Conservation (phyloP, 2,888 invertebrate genomes). For the Siphlonurus alternatus region DNA sequence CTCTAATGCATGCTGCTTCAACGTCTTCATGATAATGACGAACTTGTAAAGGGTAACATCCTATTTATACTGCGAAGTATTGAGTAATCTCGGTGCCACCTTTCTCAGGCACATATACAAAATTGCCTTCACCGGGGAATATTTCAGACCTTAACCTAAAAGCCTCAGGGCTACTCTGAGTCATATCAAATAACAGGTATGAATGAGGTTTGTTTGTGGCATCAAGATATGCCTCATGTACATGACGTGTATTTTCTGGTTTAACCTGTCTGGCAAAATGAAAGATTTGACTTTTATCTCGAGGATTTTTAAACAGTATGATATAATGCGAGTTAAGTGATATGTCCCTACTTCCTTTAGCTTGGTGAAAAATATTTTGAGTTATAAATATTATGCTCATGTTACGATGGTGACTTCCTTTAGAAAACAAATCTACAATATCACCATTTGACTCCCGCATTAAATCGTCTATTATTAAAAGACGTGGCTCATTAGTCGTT, state of each 20-base stretch:
- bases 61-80: neutral
- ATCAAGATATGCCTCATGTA: neutral
- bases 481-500: neutral
- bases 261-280: slow-evolving; percentile 2
- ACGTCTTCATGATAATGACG: neutral
- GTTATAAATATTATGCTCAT: too few relatives aligned
- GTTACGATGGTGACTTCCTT: neutral
- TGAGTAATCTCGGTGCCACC: neutral
- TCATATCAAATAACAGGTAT: slow-evolving; percentile 14
- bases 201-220: slow-evolving; percentile 2
- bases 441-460: neutral
- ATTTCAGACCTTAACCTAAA: slow-evolving; percentile 10
- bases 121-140: neutral
- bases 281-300: neutral
- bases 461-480: neutral
- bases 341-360: too few relatives aligned
- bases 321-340: too few relatives aligned
- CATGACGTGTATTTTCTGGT: neutral
- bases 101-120: neutral
- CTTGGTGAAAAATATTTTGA: too few relatives aligned
- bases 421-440: neutral
- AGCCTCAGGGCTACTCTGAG: slow-evolving; percentile 11
- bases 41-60: neutral
- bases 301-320: neutral
- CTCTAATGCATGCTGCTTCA: neutral